Percentiles rank a stretch among this genome's conserved stretches.
Evolutionary conservation across 2,113 vertebrate species (phyloP).

Genomic region (Zosterops borbonicus): DNA sequence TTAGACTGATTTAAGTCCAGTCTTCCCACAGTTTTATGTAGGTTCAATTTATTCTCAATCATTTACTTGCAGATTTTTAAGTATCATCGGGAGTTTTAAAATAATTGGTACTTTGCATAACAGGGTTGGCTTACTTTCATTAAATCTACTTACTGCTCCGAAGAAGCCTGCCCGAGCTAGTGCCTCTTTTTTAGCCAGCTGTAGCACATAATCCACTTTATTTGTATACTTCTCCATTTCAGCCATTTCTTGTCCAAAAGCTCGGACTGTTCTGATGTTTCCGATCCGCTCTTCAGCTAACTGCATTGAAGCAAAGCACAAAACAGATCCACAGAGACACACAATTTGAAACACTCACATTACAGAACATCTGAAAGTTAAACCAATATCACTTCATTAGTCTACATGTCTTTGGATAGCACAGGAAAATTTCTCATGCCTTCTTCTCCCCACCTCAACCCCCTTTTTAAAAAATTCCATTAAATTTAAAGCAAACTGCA

Average conservation of each 20-base stretch:
- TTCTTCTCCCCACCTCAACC: not conserved
- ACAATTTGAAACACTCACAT: not conserved
- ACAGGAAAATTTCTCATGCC: not conserved
- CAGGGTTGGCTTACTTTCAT: not conserved
- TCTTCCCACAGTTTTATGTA: not conserved
- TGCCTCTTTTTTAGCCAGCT: conserved; percentile 86
- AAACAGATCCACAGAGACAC: not conserved
- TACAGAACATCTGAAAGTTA: not conserved
- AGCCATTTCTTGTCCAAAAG: conserved; percentile 90
- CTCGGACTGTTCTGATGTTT: conserved; percentile 92
- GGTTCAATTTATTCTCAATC: not conserved
- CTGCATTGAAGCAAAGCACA: conserved; percentile 62
- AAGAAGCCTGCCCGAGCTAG: conserved; percentile 87
- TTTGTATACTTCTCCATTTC: conserved; percentile 83
- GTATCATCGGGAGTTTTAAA: not conserved
- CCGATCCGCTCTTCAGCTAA: conserved; percentile 95
- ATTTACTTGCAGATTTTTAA: not conserved
- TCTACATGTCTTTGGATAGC: not conserved
- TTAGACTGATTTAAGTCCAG: not conserved
- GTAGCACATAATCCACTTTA: conserved; percentile 81
- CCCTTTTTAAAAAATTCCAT: fast-evolving
- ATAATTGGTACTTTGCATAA: not conserved
- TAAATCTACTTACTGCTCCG: conserved; percentile 82
- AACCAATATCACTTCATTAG: not conserved
- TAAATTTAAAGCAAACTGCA: not conserved